phyloP scores from a whole-genome alignment of 2,113 vertebrate genomes.

The Cacatua alba region DNA sequence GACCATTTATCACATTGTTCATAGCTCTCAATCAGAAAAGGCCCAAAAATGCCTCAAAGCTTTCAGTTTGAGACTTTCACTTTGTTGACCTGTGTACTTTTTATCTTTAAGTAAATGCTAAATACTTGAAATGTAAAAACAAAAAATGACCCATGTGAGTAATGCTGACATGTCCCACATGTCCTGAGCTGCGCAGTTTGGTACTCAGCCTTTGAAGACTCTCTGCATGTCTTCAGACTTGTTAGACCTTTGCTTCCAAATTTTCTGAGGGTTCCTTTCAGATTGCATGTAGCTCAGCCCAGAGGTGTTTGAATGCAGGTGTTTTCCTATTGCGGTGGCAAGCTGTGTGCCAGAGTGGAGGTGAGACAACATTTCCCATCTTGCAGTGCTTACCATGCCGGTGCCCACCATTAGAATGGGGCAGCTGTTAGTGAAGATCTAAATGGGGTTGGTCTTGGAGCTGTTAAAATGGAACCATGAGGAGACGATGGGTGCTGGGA shows the following conservation, averaged over 20 bases:
- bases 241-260: background rate
- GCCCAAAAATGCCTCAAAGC: background rate
- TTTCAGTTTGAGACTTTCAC: background rate
- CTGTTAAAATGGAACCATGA: background rate
- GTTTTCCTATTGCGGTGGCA: fast-evolving
- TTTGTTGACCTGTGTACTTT: background rate
- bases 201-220: background rate
- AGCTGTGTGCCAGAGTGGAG: background rate
- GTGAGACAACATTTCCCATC: background rate
- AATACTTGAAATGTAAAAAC: background rate
- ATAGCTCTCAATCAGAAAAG: background rate
- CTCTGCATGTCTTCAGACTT: background rate
- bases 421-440: background rate
- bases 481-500: background rate
- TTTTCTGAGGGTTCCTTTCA: background rate
- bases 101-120: background rate
- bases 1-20: background rate
- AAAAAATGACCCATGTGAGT: fast-evolving
- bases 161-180: background rate
- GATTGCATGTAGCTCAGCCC: background rate
- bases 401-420: background rate
- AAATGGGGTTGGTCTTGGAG: background rate
- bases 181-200: background rate
- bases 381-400: background rate
- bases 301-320: background rate